Evolutionary conservation across 2,113 vertebrate genomes (phyloP), one percentile per base, ranked within the genome.

Genomic region (Nesospiza acunhae): DNA sequence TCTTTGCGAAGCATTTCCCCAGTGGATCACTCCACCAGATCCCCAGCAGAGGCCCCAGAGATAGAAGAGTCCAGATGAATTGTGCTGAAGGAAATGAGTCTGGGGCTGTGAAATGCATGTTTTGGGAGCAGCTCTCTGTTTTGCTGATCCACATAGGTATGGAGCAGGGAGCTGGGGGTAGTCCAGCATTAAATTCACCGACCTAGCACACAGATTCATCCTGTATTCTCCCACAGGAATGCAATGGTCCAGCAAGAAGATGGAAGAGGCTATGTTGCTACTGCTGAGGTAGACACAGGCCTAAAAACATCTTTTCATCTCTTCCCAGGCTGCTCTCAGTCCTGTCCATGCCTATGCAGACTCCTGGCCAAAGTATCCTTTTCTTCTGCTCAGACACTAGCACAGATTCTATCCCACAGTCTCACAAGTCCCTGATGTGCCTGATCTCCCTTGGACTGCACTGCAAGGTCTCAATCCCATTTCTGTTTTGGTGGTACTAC

Each of bases 141-240:
- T 21, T 79, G 22, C 39, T 28, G 15, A 26, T 46, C 49, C 8
- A 10, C 0, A 0, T 6, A 27, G 27, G 55, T n/a, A 19, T 20
- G 30, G 26, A 52, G 33, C 23, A 30, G 35, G 52, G 30, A 89
- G 30, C n/a, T 20, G 7, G 35, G n/a, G 31, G 62, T 37, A 80
- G 53, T 56, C 27, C 13, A 10, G 53, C 4, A 1, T 59, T 56
- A 82, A 79, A 76, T 37, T 66, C 58, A 41, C 62, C 68, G 27
- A 33, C 39, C 33, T 70, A 37, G 24, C 37, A 47, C 26, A 11
- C 16, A 14, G 30, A 41, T 37, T 73, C 33, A 21, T 19, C 33
- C 35, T 1, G 0, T 4, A 11, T 49, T 88, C 31, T 62, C 41
- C 24, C 21, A 49, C 21, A 41, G 33, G 52, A 85, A 82, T n/a